phyloP scores from a whole-genome alignment of 2,888 invertebrate genomes.

The Cheiracanthium punctorium region DNA sequence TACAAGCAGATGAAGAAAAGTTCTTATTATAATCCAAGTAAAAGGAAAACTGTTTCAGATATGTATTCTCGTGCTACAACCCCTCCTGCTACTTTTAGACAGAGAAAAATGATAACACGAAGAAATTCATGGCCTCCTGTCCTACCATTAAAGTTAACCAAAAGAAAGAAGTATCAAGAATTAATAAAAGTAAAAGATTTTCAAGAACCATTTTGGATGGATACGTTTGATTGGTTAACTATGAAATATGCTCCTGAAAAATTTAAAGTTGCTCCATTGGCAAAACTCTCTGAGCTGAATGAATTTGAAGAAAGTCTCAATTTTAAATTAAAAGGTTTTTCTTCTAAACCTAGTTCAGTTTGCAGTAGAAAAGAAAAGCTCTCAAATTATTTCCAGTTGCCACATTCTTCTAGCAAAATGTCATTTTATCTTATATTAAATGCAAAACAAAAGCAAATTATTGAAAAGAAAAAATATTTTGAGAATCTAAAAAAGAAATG shows the following conservation, averaged over 20 bases:
- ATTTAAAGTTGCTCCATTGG: conserved; percentile 43
- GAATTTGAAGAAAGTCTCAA: neutral
- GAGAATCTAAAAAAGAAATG: conserved; percentile 44
- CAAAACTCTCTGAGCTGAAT: conserved; percentile 47
- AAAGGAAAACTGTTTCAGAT: conserved; percentile 37
- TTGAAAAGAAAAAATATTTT: conserved; percentile 29
- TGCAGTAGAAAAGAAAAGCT: neutral
- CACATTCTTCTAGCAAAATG: conserved; percentile 14
- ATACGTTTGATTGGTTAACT: conserved; percentile 59
- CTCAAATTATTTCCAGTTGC: neutral
- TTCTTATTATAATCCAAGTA: conserved; percentile 4
- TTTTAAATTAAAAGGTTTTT: neutral
- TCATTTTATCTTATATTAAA: conserved; percentile 35
- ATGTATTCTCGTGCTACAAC: conserved; percentile 38
- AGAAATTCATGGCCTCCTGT: conserved; percentile 60
- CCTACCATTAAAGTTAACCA: conserved; percentile 45
- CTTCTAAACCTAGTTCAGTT: neutral
- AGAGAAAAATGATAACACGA: conserved; percentile 23
- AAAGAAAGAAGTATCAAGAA: conserved; percentile 52
- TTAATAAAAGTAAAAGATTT: conserved; percentile 39
- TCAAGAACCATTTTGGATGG: conserved; percentile 51
- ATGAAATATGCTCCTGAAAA: conserved; percentile 49
- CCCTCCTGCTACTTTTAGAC: conserved; percentile 31
- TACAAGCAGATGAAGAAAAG: conserved; percentile 25
- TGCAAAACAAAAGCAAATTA: neutral